phyloP scores from a whole-genome alignment of 1,140 invertebrate species.

The Psix sp. region DNA sequence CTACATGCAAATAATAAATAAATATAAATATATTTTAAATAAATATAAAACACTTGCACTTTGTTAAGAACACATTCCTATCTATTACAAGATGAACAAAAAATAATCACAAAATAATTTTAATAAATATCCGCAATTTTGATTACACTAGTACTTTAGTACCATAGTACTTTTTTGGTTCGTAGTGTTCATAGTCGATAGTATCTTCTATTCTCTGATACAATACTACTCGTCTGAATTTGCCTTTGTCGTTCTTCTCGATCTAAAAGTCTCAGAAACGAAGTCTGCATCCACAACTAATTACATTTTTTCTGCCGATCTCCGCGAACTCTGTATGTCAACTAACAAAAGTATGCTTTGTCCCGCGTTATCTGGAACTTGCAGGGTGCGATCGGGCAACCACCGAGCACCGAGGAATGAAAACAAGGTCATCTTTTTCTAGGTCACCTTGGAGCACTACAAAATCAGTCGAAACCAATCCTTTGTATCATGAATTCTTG shows the following conservation, averaged over 20 bases:
- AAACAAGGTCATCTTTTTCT: constrained; percentile 42
- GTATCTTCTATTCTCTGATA: no score
- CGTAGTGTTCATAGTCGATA: no score
- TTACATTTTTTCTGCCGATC: constrained; percentile 13
- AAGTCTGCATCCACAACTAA: constrained; percentile 33
- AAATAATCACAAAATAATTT: no score
- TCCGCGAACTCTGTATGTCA: constrained; percentile 9
- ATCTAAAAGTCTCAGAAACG: constrained; percentile 24
- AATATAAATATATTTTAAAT: no score
- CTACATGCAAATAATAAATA: no score
- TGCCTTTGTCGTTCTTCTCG: constrained; percentile 47
- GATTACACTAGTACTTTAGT: no score
- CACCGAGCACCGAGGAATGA: constrained; percentile 17
- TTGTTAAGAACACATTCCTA: no score
- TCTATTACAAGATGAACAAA: no score
- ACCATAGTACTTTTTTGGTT: no score
- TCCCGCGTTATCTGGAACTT: constrained; percentile 46
- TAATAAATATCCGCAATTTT: no score
- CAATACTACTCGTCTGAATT: constrained; percentile 24
- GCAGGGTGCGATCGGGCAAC: constrained; percentile 45
- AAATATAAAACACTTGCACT: no score
- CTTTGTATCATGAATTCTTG: constrained; percentile 31
- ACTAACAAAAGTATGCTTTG: constrained; percentile 39
- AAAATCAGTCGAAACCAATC: constrained; percentile 23
- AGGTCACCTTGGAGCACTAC: constrained; percentile 44